Conservation (phyloP, 1,140 invertebrate species). For the Euura lappo region DNA sequence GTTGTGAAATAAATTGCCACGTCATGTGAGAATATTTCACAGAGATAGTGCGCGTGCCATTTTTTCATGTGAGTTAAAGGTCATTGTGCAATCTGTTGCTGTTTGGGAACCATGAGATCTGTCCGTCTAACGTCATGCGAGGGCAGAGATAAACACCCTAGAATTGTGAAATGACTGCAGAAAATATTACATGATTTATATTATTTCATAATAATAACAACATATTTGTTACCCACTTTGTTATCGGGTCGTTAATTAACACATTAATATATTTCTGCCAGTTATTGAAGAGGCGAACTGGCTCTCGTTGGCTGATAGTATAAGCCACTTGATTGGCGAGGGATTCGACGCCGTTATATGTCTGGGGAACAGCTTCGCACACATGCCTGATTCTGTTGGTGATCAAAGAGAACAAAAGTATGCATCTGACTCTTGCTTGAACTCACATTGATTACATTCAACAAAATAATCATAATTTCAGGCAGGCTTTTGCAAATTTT, state of each 20-base stretch:
- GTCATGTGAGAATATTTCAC: not conserved
- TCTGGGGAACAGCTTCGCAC: conserved; percentile 88
- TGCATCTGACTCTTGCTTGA: conserved; percentile 28
- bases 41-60: not conserved
- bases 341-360: conserved; percentile 85
- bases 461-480: conserved; percentile 34
- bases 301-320: conserved; percentile 76
- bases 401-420: conserved; percentile 81
- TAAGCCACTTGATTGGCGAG: conserved; percentile 64
- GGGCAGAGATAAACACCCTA: not conserved
- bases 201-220: not conserved
- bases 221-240: not conserved
- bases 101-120: not conserved
- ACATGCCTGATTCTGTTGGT: conserved; percentile 78
- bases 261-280: conserved; percentile 46
- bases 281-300: conserved; percentile 85
- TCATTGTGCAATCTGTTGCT: not conserved
- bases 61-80: not conserved
- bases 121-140: not conserved
- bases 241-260: conserved; percentile 10
- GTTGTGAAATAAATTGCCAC: not conserved
- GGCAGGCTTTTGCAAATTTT: conserved; percentile 76
- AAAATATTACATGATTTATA: not conserved
- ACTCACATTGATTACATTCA: not conserved
- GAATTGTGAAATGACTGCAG: too few relatives aligned